Conservation (phyloP, 2,797 vertebrate species). For the Merluccius polli region DNA sequence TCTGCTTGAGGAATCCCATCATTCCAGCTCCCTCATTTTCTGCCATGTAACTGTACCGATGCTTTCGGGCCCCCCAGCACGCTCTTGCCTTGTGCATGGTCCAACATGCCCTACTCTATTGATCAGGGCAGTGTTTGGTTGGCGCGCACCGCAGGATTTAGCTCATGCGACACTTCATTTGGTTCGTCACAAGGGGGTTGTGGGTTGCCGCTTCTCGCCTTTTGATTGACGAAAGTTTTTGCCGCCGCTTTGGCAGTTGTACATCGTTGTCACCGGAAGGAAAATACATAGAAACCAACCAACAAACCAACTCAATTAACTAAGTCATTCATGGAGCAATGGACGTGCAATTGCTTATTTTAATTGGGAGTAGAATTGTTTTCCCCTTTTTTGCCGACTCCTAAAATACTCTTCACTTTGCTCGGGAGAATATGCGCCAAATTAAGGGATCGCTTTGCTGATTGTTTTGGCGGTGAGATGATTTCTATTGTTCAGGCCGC, state of each 20-base stretch:
- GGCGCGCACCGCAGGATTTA: constrained; percentile 44
- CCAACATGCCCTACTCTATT: background rate
- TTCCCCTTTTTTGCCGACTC: background rate
- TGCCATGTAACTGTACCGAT: no score
- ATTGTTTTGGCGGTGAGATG: background rate
- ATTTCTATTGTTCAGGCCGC: background rate
- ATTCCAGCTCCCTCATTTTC: no score
- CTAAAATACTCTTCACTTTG: background rate
- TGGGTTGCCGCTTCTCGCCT: background rate
- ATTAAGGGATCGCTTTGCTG: background rate
- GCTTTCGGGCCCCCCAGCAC: no score
- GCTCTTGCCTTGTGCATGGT: no score
- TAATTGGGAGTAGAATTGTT: background rate
- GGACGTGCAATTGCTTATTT: background rate
- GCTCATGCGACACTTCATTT: constrained; percentile 27
- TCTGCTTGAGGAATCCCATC: no score
- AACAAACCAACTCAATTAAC: background rate
- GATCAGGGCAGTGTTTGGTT: constrained; percentile 28
- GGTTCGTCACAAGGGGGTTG: background rate
- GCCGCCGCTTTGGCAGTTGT: background rate
- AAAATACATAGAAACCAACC: background rate
- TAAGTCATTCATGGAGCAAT: background rate
- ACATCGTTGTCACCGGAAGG: background rate
- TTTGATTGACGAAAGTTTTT: background rate
- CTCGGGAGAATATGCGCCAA: background rate